Evolutionary conservation across 2,113 vertebrate species (phyloP), one percentile per base, ranked within the genome.

Genomic region (Xiphorhynchus elegans): DNA sequence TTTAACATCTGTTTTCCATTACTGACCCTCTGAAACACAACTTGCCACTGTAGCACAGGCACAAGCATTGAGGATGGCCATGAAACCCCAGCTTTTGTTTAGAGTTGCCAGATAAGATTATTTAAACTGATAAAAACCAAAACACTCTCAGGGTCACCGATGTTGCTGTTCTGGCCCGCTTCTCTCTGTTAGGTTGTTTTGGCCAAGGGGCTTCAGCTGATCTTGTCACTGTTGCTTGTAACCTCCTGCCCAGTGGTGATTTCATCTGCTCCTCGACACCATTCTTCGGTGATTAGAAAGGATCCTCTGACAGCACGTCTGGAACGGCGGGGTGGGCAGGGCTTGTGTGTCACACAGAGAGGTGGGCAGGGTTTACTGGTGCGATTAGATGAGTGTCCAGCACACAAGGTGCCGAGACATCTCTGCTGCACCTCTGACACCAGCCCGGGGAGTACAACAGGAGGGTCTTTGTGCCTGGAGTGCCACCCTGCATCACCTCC

Each of bases 1-100:
- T 88, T 67, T 72, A 81, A 75, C 83, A 81, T 92, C 88, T 94
- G 85, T 31, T 95, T 93, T 80, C 60, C 44, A 68, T 92, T 64
- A 70, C 52, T 55, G 88, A 75, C 68, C 82, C 87, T 52, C 49
- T 7, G 3, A 91, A 89, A 89, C 64, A 63, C 4, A 66, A 52
- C 49, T 96, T 94, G 85, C 92, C 88, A 90, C 95, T 84, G 92
- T 37, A 89, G 72, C 4, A 2, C 55, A 67, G 76, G 79, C 79
- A 73, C 68, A 93, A 83, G 50, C 9, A 0, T 24, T 70, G 82
- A 90, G 72, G 68, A 96, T 64, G 52, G 73, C 64, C 76, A 64
- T 78, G 72, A 90, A 92, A 70, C 11, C 55, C 47, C 68, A 70
- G 52, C 52, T 89, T 74, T 89, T 90, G 68, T 93, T 93, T 84